Evolutionary conservation across 1,140 invertebrate genomes (phyloP).

Genomic region (Euschistus heros): DNA sequence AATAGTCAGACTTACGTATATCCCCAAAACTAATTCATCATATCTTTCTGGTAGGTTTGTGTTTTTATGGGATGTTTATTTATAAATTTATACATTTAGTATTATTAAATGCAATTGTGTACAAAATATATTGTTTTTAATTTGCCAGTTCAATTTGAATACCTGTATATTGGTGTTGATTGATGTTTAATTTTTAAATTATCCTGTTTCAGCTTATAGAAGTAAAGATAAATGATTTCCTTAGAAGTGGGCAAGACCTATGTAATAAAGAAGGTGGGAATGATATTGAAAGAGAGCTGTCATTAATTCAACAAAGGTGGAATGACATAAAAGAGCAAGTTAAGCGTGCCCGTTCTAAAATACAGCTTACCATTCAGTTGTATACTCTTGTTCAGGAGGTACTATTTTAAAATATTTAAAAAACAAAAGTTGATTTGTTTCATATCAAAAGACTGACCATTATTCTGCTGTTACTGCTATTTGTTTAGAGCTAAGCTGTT

Average conservation of each 20-base stretch:
- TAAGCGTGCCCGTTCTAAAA: constrained; percentile 47
- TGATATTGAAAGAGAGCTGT: constrained; percentile 50
- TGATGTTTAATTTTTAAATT: constrained; percentile 13
- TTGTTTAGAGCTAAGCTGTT: not conserved
- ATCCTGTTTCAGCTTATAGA: constrained; percentile 50
- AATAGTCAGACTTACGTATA: no score
- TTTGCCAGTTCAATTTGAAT: no score
- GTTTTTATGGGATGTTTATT: no score
- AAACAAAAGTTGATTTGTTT: no score
- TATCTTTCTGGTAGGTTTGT: no score
- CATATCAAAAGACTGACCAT: no score
- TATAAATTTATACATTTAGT: no score
- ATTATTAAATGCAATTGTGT: no score
- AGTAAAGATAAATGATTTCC: constrained; percentile 59
- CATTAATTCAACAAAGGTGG: constrained; percentile 59
- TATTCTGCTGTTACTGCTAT: no score
- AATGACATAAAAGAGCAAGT: constrained; percentile 57
- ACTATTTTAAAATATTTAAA: constrained; percentile 22
- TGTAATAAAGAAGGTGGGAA: constrained; percentile 41
- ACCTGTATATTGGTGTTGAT: no score
- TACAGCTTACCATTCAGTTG: constrained; percentile 45
- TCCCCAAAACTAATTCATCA: no score
- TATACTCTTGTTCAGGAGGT: constrained; percentile 49
- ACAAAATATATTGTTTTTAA: no score
- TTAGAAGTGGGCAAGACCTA: constrained; percentile 55